Base-by-base conservation (phyloP, 2,888 invertebrate genomes). In the Epinotia ramella region DNA sequence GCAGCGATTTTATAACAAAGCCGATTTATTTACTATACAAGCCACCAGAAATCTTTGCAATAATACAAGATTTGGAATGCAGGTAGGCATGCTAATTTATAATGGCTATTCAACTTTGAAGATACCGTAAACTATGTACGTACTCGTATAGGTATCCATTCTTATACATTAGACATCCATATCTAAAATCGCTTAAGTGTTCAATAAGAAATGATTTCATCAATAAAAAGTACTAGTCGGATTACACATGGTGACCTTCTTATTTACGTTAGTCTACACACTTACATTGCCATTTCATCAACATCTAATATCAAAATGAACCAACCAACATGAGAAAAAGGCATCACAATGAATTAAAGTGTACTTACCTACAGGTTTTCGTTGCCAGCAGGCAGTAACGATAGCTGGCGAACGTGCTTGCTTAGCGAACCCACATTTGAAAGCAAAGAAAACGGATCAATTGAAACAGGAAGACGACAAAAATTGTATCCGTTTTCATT, bases 351-450 rank as follows among this genome's bases (percentile, higher is more conserved):
- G 16, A 13, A 40, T 40, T 40, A 40, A 40, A 13, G 46, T 46
- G 3, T 53, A 28, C 24, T 28, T 28, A 28, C 24, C 3, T 28
- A n/a, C 53, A 53, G 53, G 53, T 53, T 53, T 53, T 53, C 16
- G 53, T 53, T 7, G 6, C n/a, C 7, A 53, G n/a, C 6, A n/a
- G 53, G 53, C 53, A n/a, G 53, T n/a, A 53, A 53, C n/a, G 53
- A 53, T n/a, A 53, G 53, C n/a, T 53, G 53, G 53, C 53, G 53
- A 33, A 13, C 33, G 53, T 71, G 53, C 63, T 71, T 71, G 63
- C 71, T 63, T 60, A 20, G 71, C 71, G 71, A 71, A 71, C 7
- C 12, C 49, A 24, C 24, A 53, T n/a, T 53, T 6, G n/a, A 13
- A 13, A 53, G 53, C 53, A n/a, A n/a, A n/a, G n/a, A 53, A 53